Base-by-base conservation (phyloP, 2,888 invertebrate species). In the Carterocephalus palaemon region DNA sequence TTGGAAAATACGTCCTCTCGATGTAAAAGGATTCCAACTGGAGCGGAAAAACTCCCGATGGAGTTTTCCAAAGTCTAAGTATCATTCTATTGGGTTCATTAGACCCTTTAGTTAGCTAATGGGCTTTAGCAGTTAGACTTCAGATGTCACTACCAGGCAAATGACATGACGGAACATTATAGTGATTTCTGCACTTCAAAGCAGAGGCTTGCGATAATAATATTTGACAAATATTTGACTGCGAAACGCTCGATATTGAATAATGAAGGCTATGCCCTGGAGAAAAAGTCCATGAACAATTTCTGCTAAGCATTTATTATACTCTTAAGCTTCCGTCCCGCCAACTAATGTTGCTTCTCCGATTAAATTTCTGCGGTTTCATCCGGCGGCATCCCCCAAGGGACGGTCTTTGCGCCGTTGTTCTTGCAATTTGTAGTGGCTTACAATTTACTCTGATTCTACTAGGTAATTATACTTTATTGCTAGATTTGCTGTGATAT, bases 361-460 rank as follows among this genome's bases (percentile, higher is more conserved):
- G 26, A 34, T 42, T 42, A 34, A 34, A 42, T 34, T 34, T 42
- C 34, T 28, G 42, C 34, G 28, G 42, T 42, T 42, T 34, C 34
- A 42, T 34, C 42, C 22, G 34, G 33, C 13, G 13, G 42, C 15
- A 20, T 34, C 13, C 20, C 34, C 28, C 42, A 19, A 20, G 42
- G 42, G 42, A 28, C 9, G 6, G 20, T 6, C 34, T 28, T 38
- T 6, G 20, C 32, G 33, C 24, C 22, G 13, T 34, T 28, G 32
- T 34, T 42, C 42, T 42, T 28, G 22, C 28, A 34, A 23, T 42
- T 34, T 42, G 34, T 34, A 28, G 8, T 34, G 13, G 15, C 9
- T 26, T 34, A 23, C 20, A 33, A 31, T 41, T 19, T 33, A 13
- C 23, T 17, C 8, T 17, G 6, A 36, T 36, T 26, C 19, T 9